phyloP scores from a whole-genome alignment of 2,888 invertebrate species.

The Euzetes globulus region DNA sequence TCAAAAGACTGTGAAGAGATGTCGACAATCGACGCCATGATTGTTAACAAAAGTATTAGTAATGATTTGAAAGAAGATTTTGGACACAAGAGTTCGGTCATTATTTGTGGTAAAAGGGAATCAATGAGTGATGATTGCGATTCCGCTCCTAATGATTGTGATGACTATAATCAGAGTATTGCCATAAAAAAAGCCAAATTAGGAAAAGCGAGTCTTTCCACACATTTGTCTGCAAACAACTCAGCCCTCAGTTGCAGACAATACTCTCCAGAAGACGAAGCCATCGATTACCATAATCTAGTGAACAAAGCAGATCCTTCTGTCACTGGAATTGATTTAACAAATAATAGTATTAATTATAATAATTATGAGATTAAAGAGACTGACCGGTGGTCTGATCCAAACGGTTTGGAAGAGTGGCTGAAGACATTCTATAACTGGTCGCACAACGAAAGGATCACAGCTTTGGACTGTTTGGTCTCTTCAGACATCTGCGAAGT shows the following conservation, averaged over 20 bases:
- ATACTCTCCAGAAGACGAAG: neutral
- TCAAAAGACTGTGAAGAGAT: no score
- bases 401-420: slow-evolving; percentile 29
- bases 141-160: neutral
- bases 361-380: neutral
- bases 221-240: neutral
- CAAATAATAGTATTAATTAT: slow-evolving; percentile 16
- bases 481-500: slow-evolving; percentile 67
- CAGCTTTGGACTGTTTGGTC: slow-evolving; percentile 83
- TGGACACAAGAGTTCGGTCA: neutral
- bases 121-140: neutral
- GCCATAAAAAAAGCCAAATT: slow-evolving; percentile 19
- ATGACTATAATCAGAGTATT: neutral
- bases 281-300: neutral
- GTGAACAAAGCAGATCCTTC: neutral
- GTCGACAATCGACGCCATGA: neutral
- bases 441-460: slow-evolving; percentile 77
- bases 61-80: neutral
- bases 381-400: neutral
- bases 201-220: neutral
- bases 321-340: neutral
- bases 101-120: neutral
- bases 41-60: neutral
- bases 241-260: neutral
- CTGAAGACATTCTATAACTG: slow-evolving; percentile 55